Evolutionary conservation across 2,113 vertebrate species (phyloP), one percentile per base, ranked within the genome.

Genomic region (Paradoxurus hermaphroditus): DNA sequence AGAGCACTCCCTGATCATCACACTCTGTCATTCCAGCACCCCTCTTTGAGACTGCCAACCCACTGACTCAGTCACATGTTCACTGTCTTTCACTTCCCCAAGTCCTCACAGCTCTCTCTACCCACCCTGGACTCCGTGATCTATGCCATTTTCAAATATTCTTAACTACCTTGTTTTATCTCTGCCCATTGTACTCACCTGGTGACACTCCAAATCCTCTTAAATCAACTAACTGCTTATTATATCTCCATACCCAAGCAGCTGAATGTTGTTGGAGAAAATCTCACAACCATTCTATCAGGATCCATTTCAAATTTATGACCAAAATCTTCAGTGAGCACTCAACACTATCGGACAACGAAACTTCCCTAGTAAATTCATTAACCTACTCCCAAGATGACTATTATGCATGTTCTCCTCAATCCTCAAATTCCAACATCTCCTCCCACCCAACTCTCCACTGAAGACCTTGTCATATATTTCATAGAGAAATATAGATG

Each of bases 301-400:
- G 72, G 41, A 94, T 46, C 34, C 89, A 72, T 73, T 96, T 94
- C 90, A 97, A 86, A 97, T 94, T 91, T 97, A 95, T 86, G 78
- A 77, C 70, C 82, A 85, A 78, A 93, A 9, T 86, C 97, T 95
- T 97, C 77, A 91, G 62, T 75, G 89, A 97, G 72, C 39, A 75
- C 86, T 98, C 89, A 86, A 79, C 67, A 87, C 62, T 39, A 3
- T 46, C 94, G 94, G 90, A 95, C 95, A 94, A 86, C 18, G 51
- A 87, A 95, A 95, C 91, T 94, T 85, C 77, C 65, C 96, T 89
- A 89, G 93, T 90, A 97, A 95, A 96, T 97, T 94, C 97, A 96
- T 97, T 95, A 97, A 73, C 78, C 53, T 90, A 36, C 89, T 96
- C 95, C 91, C 96, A 91, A 67, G 82, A 79, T 86, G 77, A 88